phyloP scores from a whole-genome alignment of 2,113 vertebrate genomes.

The Aptenodytes patagonicus region DNA sequence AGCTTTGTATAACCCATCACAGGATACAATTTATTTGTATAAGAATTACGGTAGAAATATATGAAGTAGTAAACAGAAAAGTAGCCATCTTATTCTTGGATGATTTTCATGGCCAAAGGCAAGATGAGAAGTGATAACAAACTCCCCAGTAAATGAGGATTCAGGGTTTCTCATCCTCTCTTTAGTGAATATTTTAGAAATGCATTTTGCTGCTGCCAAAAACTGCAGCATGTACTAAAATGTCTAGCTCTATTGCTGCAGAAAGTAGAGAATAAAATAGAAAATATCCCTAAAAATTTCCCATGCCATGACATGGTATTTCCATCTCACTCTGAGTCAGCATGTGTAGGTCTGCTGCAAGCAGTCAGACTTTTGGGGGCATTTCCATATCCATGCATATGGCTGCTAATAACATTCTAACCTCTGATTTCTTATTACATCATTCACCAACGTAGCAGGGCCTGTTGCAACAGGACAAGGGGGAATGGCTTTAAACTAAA shows the following conservation, averaged over 20 bases:
- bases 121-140: not conserved
- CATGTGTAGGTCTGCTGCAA: not conserved
- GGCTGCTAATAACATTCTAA: constrained; percentile 1
- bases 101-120: not conserved
- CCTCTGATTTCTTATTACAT: constrained; percentile 33
- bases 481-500: too few relatives aligned
- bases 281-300: not conserved
- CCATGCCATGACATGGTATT: not conserved
- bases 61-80: not conserved
- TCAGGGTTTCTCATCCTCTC: not conserved
- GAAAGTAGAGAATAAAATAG: not conserved
- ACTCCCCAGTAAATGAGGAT: not conserved
- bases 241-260: not conserved
- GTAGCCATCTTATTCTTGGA: not conserved
- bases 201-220: not conserved
- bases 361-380: not conserved
- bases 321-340: not conserved
- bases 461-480: too few relatives aligned
- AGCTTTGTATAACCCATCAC: not conserved
- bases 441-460: not conserved
- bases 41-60: not conserved
- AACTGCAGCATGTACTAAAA: not conserved
- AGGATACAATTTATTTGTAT: not conserved
- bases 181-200: constrained; percentile 32
- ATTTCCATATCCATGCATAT: not conserved